Percentiles rank a stretch among this genome's conserved stretches.
phyloP scores from a whole-genome alignment of 1,140 invertebrate species.

The Andricus grossulariae region DNA sequence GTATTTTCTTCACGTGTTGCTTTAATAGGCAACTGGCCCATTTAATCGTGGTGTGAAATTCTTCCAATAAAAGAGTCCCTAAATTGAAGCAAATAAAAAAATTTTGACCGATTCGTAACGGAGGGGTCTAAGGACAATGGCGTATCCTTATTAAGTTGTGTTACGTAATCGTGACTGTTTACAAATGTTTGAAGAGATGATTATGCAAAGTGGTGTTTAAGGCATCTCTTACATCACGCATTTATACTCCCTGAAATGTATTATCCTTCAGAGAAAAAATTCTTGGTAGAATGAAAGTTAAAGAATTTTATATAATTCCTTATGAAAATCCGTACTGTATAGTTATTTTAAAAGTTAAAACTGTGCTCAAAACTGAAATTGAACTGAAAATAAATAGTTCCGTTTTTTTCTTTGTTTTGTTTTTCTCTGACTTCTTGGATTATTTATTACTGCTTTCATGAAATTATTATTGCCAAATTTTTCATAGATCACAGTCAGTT shows the following conservation, averaged over 20 bases:
- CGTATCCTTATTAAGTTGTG: background rate
- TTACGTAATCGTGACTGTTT: constrained; percentile 10
- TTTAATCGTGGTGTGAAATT: background rate
- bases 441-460: too few species aligned
- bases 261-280: background rate
- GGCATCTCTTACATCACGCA: background rate
- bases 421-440: too few species aligned
- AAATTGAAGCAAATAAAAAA: background rate
- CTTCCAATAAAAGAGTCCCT: background rate
- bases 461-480: too few species aligned
- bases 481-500: too few species aligned
- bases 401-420: too few species aligned
- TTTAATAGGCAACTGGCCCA: too few species aligned
- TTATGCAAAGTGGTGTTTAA: background rate
- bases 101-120: constrained; percentile 1
- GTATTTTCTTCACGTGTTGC: background rate
- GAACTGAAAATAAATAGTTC: too few species aligned
- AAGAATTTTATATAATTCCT: too few species aligned
- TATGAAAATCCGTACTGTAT: too few species aligned
- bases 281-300: background rate
- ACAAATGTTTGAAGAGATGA: background rate
- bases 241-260: background rate
- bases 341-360: too few species aligned
- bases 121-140: background rate
- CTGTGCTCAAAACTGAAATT: too few species aligned